These are phyloP conservation scores for Platysternon megacephalum DNA, from an alignment of 2,113 vertebrate species.

Conservation along the genomic window DNA sequence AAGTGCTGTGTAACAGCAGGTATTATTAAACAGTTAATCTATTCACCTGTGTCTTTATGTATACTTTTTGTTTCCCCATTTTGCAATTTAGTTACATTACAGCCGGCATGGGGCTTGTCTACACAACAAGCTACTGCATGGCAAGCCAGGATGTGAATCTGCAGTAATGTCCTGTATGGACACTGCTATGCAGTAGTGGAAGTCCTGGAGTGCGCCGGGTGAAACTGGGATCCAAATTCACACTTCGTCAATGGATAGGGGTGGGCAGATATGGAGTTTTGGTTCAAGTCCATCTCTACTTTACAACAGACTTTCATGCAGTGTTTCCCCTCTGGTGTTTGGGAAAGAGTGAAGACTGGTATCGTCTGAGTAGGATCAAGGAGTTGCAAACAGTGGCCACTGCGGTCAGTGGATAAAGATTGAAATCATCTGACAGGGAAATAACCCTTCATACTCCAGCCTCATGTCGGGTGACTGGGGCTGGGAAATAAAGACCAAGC, in stretches of 20 bases:
- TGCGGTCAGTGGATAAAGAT: not conserved
- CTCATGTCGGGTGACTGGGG: not conserved
- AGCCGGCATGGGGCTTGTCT: not conserved
- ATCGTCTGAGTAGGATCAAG: not conserved
- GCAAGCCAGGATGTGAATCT: not conserved
- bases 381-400: not conserved
- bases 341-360: not conserved
- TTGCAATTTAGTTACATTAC: not conserved
- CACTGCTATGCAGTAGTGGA: too few species aligned
- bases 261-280: not conserved
- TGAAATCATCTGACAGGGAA: not conserved
- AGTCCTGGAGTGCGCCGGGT: not conserved
- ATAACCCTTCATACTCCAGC: not conserved
- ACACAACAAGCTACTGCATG: not conserved
- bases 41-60: not conserved
- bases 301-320: not conserved
- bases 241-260: not conserved
- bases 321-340: not conserved
- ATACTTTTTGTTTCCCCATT: not conserved
- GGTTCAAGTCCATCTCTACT: not conserved
- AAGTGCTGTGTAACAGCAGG: not conserved
- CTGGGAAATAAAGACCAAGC: not conserved
- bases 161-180: not conserved
- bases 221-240: not conserved
- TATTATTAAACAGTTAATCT: not conserved